Base-by-base conservation (phyloP, 1,140 invertebrate genomes). In the Episyrphus balteatus region DNA sequence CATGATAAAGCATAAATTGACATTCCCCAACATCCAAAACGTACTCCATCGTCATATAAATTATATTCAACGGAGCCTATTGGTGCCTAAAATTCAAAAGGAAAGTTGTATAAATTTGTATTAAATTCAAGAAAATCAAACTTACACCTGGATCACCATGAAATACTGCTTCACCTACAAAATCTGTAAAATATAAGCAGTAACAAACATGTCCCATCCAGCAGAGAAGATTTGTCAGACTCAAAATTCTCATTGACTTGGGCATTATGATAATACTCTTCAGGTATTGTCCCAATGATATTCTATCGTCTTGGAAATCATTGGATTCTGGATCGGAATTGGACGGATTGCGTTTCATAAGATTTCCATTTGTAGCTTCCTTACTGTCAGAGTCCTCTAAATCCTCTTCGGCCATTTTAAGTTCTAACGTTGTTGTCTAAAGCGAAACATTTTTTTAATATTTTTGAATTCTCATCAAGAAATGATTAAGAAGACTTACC, bases 131-230 rank as follows among this genome's bases (percentile, higher is more conserved):
- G 3, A 6, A 6, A 32, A 18, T 13, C 13, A 8, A 32, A 44
- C 21, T 37, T 41, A 78, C 79, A 54, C 71, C 74, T 3, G 86
- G 86, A 72, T 86, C 75, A 0, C 86, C 86, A 11, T 75, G 73
- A 56, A 81, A 91, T 7, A 91, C 84, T 6, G 82, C 78, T 62
- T 90, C 84, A 0, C 86, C 88, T 2, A 91, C 87, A 59, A 88
- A 91, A 66, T 91, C 86, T 0, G 88, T 91, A 54, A 91, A 91
- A 57, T 89, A 91, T 0, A 92, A 69, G 0, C 86, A 88, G 55
- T 90, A 92, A 57, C 85, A 87, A 1, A 90, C 82, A 34, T 90
- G 79, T 0, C 85, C 84, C 84, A 88, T 90, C 88, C 87, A 91
- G 54, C 83, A 87, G 56, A 88, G 84, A 0, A 89, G 70, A 70